Conservation (phyloP, 1,140 invertebrate species). For the Cardiocondyla obscurior region DNA sequence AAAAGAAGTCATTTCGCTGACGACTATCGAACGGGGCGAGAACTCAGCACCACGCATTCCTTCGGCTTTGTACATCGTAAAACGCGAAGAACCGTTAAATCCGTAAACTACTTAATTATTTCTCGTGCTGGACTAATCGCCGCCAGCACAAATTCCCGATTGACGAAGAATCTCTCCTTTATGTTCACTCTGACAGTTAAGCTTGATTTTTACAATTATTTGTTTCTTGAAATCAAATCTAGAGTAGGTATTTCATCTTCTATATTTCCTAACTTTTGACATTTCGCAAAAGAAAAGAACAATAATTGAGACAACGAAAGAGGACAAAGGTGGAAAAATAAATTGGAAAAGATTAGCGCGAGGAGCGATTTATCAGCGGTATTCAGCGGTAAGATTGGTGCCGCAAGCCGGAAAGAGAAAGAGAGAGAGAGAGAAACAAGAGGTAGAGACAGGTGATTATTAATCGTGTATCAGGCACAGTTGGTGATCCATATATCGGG, state of each 20-base stretch:
- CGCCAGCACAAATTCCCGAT: background rate
- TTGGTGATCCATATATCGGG: conserved; percentile 59
- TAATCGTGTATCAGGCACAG: conserved; percentile 51
- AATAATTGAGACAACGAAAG: conserved; percentile 49
- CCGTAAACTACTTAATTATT: background rate
- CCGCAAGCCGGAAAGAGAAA: background rate
- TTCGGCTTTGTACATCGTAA: too few species aligned
- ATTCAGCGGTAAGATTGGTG: background rate
- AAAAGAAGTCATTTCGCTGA: background rate
- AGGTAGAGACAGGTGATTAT: conserved; percentile 53
- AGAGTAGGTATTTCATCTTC: conserved; percentile 63
- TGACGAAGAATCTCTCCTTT: background rate
- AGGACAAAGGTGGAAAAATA: conserved; percentile 32
- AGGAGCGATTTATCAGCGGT: conserved; percentile 3
- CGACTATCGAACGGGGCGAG: background rate
- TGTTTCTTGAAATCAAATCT: conserved; percentile 9
- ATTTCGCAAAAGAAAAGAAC: background rate
- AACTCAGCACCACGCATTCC: background rate
- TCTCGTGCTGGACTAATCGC: background rate
- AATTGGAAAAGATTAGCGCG: conserved; percentile 41
- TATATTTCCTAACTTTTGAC: conserved; percentile 52
- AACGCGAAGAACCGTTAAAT: background rate
- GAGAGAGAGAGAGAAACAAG: too few species aligned
- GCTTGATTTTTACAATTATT: background rate
- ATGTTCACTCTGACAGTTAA: too few species aligned